Evolutionary conservation across 2,888 invertebrate species (phyloP), one percentile per base, ranked within the genome.

Genomic region (Cosmia pyralina): DNA sequence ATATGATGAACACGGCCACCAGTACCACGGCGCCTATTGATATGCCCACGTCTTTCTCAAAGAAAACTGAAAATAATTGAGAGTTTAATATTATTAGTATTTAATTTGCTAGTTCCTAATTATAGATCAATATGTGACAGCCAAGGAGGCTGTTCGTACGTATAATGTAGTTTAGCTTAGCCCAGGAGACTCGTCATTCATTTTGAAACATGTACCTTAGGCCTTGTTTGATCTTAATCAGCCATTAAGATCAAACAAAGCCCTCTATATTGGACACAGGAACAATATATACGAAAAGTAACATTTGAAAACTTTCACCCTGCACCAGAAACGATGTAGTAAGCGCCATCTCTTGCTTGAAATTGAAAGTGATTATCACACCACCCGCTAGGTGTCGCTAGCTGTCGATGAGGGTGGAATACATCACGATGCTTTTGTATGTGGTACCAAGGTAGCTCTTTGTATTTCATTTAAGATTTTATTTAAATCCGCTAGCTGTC

Each of bases 11-110:
- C 34, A 94, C 92, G 0, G 91, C 89, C 44, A 96, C 90, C 62
- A 95, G 87, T 1, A 95, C 90, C 7, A 93, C 90, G 0, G 93
- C 95, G 0, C 96, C 95, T n/a, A 95, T 62, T 0, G 95, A 92
- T 83, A 96, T 95, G 8, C 95, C 95, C 73, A 95, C 94, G 82
- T 95, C 95, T 82, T 90, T 93, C 55, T 95, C 94, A 44, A 95
- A 77, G 69, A 96, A 85, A 77, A 93, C 95, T 95, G 92, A 0
- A 89, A 92, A 38, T 63, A 41, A 60, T 60, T n/a, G 1, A 48
- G 2, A 48, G 2, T 60, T 41, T 38, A 38, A 38, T 38, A 0
- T 38, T 38, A 38, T 38, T 38, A 38, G 4, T 38, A 6, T 38
- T 38, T 38, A 38, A 38, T 38, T 38, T 38, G 38, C 2, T 38